Evolutionary conservation across 2,113 vertebrate genomes (phyloP).

Genomic region (Engystomops pustulosus): DNA sequence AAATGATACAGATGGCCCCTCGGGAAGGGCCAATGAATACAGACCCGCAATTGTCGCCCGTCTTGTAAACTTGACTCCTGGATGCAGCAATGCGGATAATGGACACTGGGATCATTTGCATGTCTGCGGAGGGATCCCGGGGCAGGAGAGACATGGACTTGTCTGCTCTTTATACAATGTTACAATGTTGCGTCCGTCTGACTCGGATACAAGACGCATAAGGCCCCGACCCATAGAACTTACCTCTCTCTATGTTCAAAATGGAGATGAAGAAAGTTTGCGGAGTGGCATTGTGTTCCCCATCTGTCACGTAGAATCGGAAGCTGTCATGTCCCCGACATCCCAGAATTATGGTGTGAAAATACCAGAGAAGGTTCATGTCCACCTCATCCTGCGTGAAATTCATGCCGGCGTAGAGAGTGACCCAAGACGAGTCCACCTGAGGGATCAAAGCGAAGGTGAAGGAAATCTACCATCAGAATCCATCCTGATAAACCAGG

Average conservation of each 20-base stretch:
- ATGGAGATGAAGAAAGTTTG: constrained; percentile 70
- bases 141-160: constrained; percentile 1
- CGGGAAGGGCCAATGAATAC: constrained; percentile 24
- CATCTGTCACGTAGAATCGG: constrained; percentile 73
- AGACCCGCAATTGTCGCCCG: constrained; percentile 8
- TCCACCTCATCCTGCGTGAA: constrained; percentile 73
- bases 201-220: not conserved
- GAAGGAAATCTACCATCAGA: no score
- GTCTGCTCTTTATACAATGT: not conserved
- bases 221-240: not conserved
- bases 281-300: constrained; percentile 66
- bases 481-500: no score
- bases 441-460: constrained; percentile 52
- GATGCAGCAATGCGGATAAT: not conserved
- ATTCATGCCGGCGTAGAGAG: constrained; percentile 71
- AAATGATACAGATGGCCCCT: constrained; percentile 26
- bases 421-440: constrained; percentile 64
- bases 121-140: constrained; percentile 16
- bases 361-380: constrained; percentile 74
- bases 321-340: constrained; percentile 71
- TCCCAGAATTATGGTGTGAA: constrained; percentile 59
- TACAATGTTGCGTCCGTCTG: not conserved
- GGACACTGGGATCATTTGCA: not conserved
- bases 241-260: constrained; percentile 71
- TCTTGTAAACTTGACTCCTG: constrained; percentile 8